Evolutionary conservation across 2,888 invertebrate species (phyloP).

Genomic region (Eulithis prunata): DNA sequence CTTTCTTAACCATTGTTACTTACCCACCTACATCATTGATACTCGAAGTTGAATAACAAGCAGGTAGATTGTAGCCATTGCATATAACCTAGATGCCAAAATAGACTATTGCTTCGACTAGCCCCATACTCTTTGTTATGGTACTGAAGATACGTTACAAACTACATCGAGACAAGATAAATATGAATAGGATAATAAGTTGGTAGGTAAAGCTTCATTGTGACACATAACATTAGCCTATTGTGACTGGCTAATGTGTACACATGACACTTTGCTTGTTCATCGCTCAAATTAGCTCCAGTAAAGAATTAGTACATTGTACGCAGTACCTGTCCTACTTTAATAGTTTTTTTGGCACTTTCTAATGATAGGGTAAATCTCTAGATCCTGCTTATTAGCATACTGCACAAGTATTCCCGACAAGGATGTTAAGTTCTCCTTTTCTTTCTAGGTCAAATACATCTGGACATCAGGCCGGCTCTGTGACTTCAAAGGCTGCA

Average conservation of each 20-base stretch:
- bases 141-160: constrained; percentile 45
- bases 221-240: constrained; percentile 54
- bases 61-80: constrained; percentile 42
- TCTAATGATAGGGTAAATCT: no score
- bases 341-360: no score
- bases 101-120: no score
- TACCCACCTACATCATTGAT: background rate
- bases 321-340: no score
- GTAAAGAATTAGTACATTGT: no score
- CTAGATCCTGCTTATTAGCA: no score
- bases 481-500: constrained; percentile 96
- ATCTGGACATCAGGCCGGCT: constrained; percentile 96
- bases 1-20: constrained; percentile 47
- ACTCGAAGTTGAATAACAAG: constrained; percentile 43
- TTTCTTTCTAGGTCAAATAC: constrained; percentile 88
- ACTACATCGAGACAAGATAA: no score
- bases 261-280: constrained; percentile 45
- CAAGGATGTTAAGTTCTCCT: background rate
- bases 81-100: constrained; percentile 44
- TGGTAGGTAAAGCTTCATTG: constrained; percentile 46
- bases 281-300: constrained; percentile 6
- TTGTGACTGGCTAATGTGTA: constrained; percentile 52
- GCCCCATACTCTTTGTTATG: constrained; percentile 47
- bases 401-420: no score
- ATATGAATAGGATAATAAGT: constrained; percentile 33